phyloP scores from a whole-genome alignment of 1,140 invertebrate species.

The Drosophila sp. region DNA sequence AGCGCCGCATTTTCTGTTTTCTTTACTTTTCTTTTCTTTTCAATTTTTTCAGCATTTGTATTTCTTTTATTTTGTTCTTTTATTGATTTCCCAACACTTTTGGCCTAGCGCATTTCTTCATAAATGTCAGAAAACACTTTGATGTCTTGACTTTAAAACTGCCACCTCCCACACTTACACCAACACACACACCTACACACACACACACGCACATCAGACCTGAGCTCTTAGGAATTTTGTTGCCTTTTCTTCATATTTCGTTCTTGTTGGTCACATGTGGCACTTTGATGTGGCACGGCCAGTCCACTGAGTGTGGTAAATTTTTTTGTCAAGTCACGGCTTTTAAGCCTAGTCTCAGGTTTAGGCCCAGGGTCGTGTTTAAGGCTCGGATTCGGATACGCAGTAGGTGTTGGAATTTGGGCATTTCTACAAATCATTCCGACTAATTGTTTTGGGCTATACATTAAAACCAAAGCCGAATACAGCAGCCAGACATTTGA shows the following conservation, averaged over 20 bases:
- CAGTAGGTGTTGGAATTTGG: slow-evolving; percentile 22
- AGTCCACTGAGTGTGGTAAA: slow-evolving; percentile 9
- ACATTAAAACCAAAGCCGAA: slow-evolving; percentile 1
- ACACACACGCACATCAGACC: slow-evolving; percentile 13
- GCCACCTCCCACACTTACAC: slow-evolving; percentile 25
- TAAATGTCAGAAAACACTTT: slow-evolving; percentile 67
- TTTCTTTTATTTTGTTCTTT: slow-evolving; percentile 21
- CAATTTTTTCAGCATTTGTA: slow-evolving; percentile 7
- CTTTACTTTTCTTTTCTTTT: slow-evolving; percentile 31
- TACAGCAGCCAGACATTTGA: slow-evolving; percentile 13
- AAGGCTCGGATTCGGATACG: slow-evolving; percentile 8
- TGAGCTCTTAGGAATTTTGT: slow-evolving; percentile 44
- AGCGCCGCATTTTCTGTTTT: slow-evolving; percentile 30
- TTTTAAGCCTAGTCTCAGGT: slow-evolving; percentile 35
- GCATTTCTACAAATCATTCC: slow-evolving; percentile 63
- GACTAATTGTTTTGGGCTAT: slow-evolving; percentile 57
- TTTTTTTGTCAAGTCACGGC: slow-evolving; percentile 60
- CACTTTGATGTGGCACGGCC: slow-evolving; percentile 58
- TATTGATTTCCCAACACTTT: slow-evolving; percentile 72
- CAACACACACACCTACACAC: slow-evolving; percentile 17
- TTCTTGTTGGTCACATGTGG: slow-evolving; percentile 22
- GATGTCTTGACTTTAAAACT: slow-evolving; percentile 72
- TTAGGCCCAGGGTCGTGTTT: background rate
- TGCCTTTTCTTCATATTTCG: slow-evolving; percentile 32
- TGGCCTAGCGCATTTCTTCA: slow-evolving; percentile 45